phyloP scores from a whole-genome alignment of 2,888 invertebrate genomes.

The Xiphydria camelus region DNA sequence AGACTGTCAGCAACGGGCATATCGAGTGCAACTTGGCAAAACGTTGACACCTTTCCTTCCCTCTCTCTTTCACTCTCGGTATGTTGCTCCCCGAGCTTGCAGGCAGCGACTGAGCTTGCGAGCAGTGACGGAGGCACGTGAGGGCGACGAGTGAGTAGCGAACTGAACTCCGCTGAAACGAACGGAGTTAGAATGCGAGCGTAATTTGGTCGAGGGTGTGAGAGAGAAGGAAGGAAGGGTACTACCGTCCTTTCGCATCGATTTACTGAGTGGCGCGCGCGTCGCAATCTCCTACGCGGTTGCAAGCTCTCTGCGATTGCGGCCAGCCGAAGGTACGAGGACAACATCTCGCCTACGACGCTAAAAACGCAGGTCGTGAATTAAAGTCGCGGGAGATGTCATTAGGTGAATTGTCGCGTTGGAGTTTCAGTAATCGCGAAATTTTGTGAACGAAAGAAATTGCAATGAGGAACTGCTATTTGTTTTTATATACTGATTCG shows the following conservation, averaged over 20 bases:
- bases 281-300: conserved; percentile 35
- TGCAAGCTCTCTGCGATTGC: background rate
- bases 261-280: conserved; percentile 46
- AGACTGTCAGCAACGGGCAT: conserved; percentile 18
- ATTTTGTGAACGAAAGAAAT: too few species aligned
- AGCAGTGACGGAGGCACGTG: conserved; percentile 19
- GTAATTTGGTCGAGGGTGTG: background rate
- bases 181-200: conserved; percentile 16
- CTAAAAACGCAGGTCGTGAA: too few species aligned
- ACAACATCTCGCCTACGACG: background rate
- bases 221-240: conserved; percentile 6
- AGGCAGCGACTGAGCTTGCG: conserved; percentile 18
- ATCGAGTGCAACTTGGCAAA: conserved; percentile 21
- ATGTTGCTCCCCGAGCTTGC: conserved; percentile 21
- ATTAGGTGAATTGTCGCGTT: too few species aligned
- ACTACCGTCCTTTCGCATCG: conserved; percentile 41
- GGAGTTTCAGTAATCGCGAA: too few species aligned
- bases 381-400: conserved; percentile 17
- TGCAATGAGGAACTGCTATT: too few species aligned
- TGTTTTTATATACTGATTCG: too few species aligned
- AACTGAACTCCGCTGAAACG: conserved; percentile 23
- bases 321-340: background rate
- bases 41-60: conserved; percentile 5
- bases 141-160: conserved; percentile 18
- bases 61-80: conserved; percentile 2